These are phyloP conservation scores for Drosophila atroscutellata DNA, from an alignment of 2,888 invertebrate genomes.

Conservation along the genomic window DNA sequence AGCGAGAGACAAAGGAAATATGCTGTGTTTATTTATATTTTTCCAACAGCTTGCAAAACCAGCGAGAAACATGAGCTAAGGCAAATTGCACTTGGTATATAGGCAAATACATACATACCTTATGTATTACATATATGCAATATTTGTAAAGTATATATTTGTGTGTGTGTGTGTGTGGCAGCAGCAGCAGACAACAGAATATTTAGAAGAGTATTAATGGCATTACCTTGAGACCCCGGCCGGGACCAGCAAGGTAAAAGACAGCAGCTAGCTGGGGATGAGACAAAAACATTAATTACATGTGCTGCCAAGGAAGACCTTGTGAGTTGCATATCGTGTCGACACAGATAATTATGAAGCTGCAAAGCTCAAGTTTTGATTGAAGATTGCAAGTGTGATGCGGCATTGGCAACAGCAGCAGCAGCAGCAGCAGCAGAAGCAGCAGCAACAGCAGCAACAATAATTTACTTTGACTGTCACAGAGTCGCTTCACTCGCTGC, in stretches of 20 bases:
- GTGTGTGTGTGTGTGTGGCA: background rate
- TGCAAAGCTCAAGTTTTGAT: constrained; percentile 32
- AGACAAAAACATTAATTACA: constrained; percentile 69
- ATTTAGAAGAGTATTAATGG: constrained; percentile 46
- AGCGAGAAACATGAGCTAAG: constrained; percentile 60
- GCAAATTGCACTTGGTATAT: constrained; percentile 49
- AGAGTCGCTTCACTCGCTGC: constrained; percentile 16
- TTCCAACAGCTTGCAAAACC: constrained; percentile 54
- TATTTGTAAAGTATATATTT: background rate
- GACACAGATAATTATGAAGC: constrained; percentile 30
- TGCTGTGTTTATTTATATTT: constrained; percentile 10
- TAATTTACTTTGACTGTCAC: constrained; percentile 32
- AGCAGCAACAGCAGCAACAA: background rate
- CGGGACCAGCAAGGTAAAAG: constrained; percentile 56
- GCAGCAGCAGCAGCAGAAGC: background rate
- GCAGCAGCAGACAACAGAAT: constrained; percentile 13
- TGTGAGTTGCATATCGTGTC: constrained; percentile 34
- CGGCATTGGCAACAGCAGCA: constrained; percentile 20
- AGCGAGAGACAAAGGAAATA: constrained; percentile 14
- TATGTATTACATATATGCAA: constrained; percentile 4
- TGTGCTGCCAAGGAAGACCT: constrained; percentile 54
- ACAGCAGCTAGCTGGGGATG: constrained; percentile 41
- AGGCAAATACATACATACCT: background rate
- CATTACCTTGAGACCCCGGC: constrained; percentile 36
- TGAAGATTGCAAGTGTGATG: constrained; percentile 33